Percentiles rank a stretch among this genome's conserved stretches.
These are phyloP conservation scores for Polyploca ridens DNA, from an alignment of 2,888 invertebrate genomes.

Conservation along the genomic window DNA sequence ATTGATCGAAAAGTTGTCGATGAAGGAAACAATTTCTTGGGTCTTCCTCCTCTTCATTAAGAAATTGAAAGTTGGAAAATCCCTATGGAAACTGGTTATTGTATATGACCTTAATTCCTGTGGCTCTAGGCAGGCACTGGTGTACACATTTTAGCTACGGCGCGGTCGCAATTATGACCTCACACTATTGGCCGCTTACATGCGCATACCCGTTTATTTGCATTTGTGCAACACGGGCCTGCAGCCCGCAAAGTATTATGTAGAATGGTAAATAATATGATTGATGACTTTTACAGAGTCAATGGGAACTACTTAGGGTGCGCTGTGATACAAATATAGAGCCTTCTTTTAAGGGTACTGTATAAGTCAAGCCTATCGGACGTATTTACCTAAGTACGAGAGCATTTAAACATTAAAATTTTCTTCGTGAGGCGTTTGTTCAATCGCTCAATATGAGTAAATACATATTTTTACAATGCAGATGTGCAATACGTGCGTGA, in stretches of 20 bases:
- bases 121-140: no score
- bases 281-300: not conserved
- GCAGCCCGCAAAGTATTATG: not conserved
- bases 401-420: not conserved
- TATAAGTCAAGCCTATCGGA: no score
- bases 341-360: no score
- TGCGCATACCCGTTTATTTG: slow-evolving; percentile 4
- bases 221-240: slow-evolving; percentile 1
- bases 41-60: not conserved
- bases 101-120: not conserved
- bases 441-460: not conserved
- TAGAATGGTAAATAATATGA: not conserved
- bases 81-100: not conserved
- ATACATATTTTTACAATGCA: not conserved
- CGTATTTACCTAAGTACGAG: no score
- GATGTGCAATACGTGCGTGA: not conserved
- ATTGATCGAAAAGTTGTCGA: not conserved
- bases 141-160: not conserved
- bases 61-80: not conserved
- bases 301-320: not conserved
- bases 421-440: not conserved
- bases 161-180: not conserved
- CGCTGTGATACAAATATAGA: no score
- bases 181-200: not conserved
- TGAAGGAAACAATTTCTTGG: not conserved